Conservation (phyloP, 2,888 invertebrate species). For the Pristionchus mayeri region DNA sequence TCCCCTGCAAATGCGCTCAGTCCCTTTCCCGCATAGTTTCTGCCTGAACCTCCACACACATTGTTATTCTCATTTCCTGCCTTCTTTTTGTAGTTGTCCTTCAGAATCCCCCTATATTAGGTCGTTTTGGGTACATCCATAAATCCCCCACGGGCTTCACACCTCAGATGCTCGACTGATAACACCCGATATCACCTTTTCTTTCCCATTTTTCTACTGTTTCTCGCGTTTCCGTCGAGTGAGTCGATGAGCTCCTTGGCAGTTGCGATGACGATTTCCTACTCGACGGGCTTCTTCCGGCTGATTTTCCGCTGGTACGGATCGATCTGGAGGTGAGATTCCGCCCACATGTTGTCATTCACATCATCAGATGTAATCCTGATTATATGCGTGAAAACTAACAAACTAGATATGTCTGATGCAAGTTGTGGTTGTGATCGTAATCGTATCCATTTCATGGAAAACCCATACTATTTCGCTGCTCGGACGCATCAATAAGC, state of each 20-base stretch:
- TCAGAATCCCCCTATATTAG: too few species aligned
- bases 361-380: background rate
- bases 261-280: constrained; percentile 65
- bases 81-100: background rate
- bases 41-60: background rate
- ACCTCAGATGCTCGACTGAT: background rate
- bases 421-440: too few species aligned
- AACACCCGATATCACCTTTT: too few species aligned
- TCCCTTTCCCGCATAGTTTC: background rate
- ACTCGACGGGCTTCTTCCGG: constrained; percentile 64
- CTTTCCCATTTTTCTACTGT: background rate
- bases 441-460: too few species aligned
- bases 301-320: constrained; percentile 68
- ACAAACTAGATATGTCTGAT: too few species aligned
- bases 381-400: too few species aligned
- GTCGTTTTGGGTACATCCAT: too few species aligned
- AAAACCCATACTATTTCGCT: background rate
- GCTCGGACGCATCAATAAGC: background rate
- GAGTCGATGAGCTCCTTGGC: background rate
- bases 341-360: background rate
- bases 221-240: background rate
- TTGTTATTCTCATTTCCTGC: background rate
- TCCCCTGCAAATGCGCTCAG: background rate
- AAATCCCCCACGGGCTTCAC: background rate
- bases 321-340: constrained; percentile 62